These are phyloP conservation scores for Carterocephalus palaemon DNA, from an alignment of 2,888 invertebrate genomes.

Conservation along the genomic window DNA sequence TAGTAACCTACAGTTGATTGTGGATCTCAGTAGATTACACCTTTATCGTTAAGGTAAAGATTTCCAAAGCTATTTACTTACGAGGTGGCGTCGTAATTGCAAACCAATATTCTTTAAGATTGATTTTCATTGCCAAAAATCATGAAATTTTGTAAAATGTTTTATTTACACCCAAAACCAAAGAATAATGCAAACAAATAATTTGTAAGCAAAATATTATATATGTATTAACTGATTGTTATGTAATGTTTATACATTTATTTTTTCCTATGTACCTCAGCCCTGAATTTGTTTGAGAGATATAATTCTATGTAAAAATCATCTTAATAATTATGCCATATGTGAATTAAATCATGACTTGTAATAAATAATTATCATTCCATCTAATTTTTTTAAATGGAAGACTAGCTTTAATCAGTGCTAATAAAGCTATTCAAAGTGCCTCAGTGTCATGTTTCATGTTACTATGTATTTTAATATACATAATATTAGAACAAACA, in stretches of 20 bases:
- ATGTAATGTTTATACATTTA: no score
- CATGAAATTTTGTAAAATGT: no score
- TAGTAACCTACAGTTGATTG: constrained; percentile 76
- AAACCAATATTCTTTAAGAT: constrained; percentile 68
- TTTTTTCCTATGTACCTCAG: no score
- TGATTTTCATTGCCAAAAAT: constrained; percentile 32
- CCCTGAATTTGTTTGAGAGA: not conserved
- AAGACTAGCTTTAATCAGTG: constrained; percentile 13
- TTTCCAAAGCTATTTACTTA: constrained; percentile 52
- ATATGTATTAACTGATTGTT: no score
- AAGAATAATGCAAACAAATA: no score
- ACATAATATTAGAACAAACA: not conserved
- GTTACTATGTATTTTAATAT: no score
- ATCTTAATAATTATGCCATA: constrained; percentile 1
- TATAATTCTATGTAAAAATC: not conserved
- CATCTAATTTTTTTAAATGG: constrained; percentile 6
- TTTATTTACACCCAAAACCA: no score
- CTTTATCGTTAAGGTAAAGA: constrained; percentile 48
- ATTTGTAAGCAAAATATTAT: no score
- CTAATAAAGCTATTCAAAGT: constrained; percentile 8
- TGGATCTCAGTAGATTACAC: constrained; percentile 70
- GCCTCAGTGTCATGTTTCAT: constrained; percentile 14
- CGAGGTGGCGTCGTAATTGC: no score
- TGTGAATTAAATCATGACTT: not conserved
- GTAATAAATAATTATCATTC: constrained; percentile 2